Base-by-base conservation (phyloP, 2,113 vertebrate species). In the Calidris pygmaea region DNA sequence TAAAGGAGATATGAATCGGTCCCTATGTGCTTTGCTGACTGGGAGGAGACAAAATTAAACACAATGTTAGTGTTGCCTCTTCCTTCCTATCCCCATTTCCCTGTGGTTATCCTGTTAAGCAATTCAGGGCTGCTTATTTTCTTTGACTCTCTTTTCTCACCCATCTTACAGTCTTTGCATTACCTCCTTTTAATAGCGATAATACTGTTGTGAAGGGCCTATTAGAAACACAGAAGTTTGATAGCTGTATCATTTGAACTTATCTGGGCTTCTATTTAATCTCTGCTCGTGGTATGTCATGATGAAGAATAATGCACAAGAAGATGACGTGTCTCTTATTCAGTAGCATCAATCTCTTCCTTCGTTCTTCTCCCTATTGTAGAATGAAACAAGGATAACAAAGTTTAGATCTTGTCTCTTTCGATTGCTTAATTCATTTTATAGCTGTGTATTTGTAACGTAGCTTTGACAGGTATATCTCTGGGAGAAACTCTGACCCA, bases 371-470 rank as follows among this genome's bases (percentile, higher is more conserved):
- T 93, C 34, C 66, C 85, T 63, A n/a, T 48, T 95, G 59, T 79
- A 85, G 58, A 87, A 73, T 73, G 71, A 94, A 96, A 89, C 62
- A 89, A 84, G 65, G 77, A 89, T 95, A 95, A 87, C 77, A 75
- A 93, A 85, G 92, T 96, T 96, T 95, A 96, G 89, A 95, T 96
- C 89, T 97, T 96, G 84, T 95, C 86, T 91, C 86, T 82, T 93
- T 87, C 91, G 89, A 93, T 93, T 96, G 90, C 77, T 89, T 93
- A 95, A 95, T 96, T 95, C 62, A 89, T 95, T 95, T 94, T 95
- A 87, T 89, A 92, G 87, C 84, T 85, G 63, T 73, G 37, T 92
- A 82, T 89, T 91, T 97, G 84, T 87, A 92, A 85, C 3, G 1
- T 56, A 53, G 32, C 67, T 96, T 95, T 95, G 89, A 87, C 89